Base-by-base conservation (phyloP, 2,888 invertebrate genomes). In the Thera obeliscata region DNA sequence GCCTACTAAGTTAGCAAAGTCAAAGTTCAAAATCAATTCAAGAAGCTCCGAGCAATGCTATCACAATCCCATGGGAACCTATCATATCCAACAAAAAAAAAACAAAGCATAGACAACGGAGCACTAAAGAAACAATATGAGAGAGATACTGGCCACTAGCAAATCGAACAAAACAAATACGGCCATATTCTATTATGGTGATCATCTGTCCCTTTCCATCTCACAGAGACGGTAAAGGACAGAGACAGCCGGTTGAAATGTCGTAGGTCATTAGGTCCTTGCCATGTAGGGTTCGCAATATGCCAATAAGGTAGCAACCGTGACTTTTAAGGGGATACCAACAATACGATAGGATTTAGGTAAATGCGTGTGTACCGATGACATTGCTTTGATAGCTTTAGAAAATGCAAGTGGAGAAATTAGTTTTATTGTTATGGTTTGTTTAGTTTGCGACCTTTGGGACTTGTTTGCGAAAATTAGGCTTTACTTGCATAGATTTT, bases 231-330 rank as follows among this genome's bases (percentile, higher is more conserved):
- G 75, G 87, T 89, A 79, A 75, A 78, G 81, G 91, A 91, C 74
- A 66, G 79, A 65, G 81, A 76, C 84, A 87, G 83, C 85, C 55
- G 85, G 91, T 91, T 91, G 89, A 93, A 93, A 93, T 91, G 93
- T 93, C 93, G 87, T 88, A 93, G 93, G 93, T 93, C 93, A 93
- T 91, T 91, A 93, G 93, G 93, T 92, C 87, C 90, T 77, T 75
- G 78, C 93, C 91, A 87, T 91, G 87, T 92, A 92, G 76, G 92
- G 93, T 78, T 82, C 76, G 86, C 91, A 93, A 93, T 93, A 93
- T 91, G 93, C 93, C 93, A 93, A 91, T 93, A 93, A 92, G 93
- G 93, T 84, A 87, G 87, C 84, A 84, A 83, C 88, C 89, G 89
- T 90, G 92, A 89, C 90, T 91, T 61, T 87, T 87, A 86, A 83